phyloP scores from a whole-genome alignment of 1,140 invertebrate species.

The Macrobrachium rosenbergii region DNA sequence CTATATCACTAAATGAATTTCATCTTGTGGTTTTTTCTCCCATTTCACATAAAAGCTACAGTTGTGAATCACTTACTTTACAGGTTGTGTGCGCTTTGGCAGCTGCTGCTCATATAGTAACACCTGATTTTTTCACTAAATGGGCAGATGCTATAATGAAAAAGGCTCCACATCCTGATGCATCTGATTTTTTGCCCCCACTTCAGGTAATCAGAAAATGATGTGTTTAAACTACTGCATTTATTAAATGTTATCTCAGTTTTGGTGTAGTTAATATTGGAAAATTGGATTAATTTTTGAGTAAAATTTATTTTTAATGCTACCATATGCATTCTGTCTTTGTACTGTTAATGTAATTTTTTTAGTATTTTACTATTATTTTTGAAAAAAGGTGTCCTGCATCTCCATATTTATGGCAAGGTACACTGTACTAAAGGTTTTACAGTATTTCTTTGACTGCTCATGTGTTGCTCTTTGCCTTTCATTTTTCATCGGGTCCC shows the following conservation, averaged over 20 bases:
- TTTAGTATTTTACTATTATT: background rate
- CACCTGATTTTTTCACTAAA: conserved; percentile 35
- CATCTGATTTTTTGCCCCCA: conserved; percentile 31
- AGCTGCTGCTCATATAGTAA: conserved; percentile 33
- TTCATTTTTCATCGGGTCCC: no score
- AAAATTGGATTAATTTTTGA: no score
- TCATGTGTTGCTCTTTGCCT: no score
- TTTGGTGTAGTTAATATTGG: no score
- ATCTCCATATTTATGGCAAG: background rate
- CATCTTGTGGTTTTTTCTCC: background rate
- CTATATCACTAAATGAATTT: background rate
- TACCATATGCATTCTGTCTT: no score
- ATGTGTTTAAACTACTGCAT: background rate
- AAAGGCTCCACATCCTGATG: conserved; percentile 12
- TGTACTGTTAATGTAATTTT: no score
- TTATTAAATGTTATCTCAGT: background rate
- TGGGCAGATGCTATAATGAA: conserved; percentile 22
- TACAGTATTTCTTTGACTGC: no score
- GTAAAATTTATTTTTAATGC: no score
- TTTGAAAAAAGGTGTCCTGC: background rate
- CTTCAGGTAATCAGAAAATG: conserved; percentile 1
- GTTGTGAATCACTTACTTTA: background rate
- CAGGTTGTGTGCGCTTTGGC: conserved; percentile 45
- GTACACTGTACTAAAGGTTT: no score
- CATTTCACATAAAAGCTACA: background rate